Conservation (phyloP, 2,888 invertebrate species). For the Glyphotaelius pellucidus region DNA sequence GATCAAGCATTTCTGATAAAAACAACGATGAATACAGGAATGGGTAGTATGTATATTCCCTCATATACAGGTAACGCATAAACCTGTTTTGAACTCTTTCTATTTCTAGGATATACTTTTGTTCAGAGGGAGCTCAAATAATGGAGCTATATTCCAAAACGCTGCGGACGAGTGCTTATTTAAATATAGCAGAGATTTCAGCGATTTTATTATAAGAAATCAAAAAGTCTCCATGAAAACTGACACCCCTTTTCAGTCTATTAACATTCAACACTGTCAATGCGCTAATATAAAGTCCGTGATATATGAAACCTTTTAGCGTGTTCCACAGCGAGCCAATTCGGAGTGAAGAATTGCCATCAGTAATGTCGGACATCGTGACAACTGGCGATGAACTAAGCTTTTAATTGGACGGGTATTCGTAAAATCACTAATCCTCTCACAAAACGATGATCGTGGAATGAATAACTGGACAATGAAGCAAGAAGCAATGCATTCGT, state of each 20-base stretch:
- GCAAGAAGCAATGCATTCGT: neutral
- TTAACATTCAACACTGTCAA: neutral
- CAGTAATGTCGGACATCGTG: slow-evolving; percentile 2
- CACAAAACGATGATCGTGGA: neutral
- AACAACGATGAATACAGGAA: too few relatives aligned
- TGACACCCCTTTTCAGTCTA: neutral
- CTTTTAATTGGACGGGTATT: neutral
- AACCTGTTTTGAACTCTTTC: too few relatives aligned
- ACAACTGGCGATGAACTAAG: neutral
- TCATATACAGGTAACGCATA: too few relatives aligned
- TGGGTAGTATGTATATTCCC: too few relatives aligned
- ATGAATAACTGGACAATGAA: neutral
- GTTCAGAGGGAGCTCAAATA: too few relatives aligned
- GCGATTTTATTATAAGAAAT: neutral
- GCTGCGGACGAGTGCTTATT: too few relatives aligned
- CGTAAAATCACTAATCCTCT: neutral
- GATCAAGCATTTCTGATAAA: too few relatives aligned
- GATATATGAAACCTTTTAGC: neutral
- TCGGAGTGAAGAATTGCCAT: neutral
- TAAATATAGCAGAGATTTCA: neutral
- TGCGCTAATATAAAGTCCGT: neutral
- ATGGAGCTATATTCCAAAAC: too few relatives aligned
- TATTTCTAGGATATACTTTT: too few relatives aligned
- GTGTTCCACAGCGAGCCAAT: neutral
- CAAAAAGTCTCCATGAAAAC: too few relatives aligned